Evolutionary conservation across 1,140 invertebrate genomes (phyloP).

Genomic region (Ptiloglossa arizonensis): DNA sequence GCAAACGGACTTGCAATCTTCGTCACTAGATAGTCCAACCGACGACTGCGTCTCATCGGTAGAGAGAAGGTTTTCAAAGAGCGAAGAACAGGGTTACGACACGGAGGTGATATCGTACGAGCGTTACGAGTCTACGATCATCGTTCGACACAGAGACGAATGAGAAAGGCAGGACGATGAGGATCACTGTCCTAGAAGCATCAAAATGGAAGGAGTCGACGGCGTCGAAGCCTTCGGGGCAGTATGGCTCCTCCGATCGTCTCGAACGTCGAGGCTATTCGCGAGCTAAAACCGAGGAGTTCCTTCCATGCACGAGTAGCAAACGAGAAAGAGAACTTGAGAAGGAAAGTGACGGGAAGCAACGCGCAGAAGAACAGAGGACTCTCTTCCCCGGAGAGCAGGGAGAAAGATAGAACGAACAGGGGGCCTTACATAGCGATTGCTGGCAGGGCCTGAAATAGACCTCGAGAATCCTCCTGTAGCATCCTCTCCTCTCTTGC

Average conservation of each 20-base stretch:
- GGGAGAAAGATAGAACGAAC: slow-evolving; percentile 50
- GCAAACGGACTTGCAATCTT: not conserved
- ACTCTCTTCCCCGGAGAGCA: slow-evolving; percentile 1
- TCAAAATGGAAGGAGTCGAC: slow-evolving; percentile 62
- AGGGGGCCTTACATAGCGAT: slow-evolving; percentile 70
- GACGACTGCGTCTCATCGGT: not conserved
- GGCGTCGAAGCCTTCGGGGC: slow-evolving; percentile 50
- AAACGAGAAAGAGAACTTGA: not conserved
- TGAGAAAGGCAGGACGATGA: slow-evolving; percentile 41
- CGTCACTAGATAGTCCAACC: not conserved
- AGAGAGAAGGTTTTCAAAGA: not conserved
- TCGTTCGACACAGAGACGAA: too few relatives aligned
- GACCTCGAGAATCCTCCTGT: slow-evolving; percentile 74
- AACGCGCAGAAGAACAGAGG: slow-evolving; percentile 12
- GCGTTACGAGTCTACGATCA: too few relatives aligned
- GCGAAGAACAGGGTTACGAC: not conserved
- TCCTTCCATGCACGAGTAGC: slow-evolving; percentile 26
- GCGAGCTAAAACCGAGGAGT: slow-evolving; percentile 58
- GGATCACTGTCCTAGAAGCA: slow-evolving; percentile 68
- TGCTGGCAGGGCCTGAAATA: slow-evolving; percentile 76
- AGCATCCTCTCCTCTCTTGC: slow-evolving; percentile 62
- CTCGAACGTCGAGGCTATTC: slow-evolving; percentile 60
- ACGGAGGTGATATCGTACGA: not conserved
- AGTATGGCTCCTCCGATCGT: slow-evolving; percentile 57
- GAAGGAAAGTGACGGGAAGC: slow-evolving; percentile 16